Conservation (phyloP, 2,113 vertebrate genomes). For the Sterrhoptilus dennistouni region DNA sequence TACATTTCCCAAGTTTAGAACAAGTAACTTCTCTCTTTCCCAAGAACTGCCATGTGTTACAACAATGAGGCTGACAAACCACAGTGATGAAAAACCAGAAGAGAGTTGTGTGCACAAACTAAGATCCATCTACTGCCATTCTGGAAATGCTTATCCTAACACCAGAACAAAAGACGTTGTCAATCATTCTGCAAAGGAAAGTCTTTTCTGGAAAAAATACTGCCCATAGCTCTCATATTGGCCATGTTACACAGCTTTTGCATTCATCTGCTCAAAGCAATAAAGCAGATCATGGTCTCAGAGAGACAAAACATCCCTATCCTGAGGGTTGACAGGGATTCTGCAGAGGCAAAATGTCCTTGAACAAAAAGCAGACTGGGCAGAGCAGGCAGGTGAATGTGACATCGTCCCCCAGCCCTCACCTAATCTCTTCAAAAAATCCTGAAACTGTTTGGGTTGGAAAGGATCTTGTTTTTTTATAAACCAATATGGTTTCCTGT, state of each 20-base stretch:
- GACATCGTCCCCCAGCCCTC: background rate
- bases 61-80: background rate
- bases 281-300: background rate
- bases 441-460: background rate
- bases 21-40: background rate
- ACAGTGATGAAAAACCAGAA: background rate
- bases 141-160: background rate
- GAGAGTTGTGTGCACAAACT: background rate
- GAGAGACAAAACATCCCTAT: background rate
- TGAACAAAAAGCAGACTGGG: background rate
- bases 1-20: background rate
- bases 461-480: background rate
- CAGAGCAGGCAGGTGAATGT: background rate
- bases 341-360: background rate
- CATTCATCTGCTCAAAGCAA: background rate
- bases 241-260: background rate
- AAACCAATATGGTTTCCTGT: background rate
- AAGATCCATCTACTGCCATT: background rate
- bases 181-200: background rate
- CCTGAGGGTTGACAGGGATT: background rate
- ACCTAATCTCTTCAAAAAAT: background rate
- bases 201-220: background rate
- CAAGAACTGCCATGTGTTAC: background rate
- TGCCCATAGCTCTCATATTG: background rate
- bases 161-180: background rate